Conservation (phyloP, 2,888 invertebrate genomes). For the Hyalella azteca region DNA sequence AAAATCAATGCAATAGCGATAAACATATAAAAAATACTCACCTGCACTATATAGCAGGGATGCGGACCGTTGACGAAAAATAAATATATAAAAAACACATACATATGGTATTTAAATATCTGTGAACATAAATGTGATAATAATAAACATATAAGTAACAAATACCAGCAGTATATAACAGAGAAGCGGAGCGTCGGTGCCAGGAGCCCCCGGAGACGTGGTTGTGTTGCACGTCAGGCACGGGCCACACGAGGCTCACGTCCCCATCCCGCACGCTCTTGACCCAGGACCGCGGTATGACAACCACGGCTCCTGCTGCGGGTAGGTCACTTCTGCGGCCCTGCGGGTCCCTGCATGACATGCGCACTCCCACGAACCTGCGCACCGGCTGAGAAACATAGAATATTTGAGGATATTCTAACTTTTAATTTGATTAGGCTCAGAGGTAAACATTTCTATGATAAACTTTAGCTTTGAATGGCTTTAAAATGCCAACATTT, state of each 20-base stretch:
- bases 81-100: background rate
- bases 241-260: conserved; percentile 2
- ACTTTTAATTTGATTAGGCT: no score
- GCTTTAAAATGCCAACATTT: no score
- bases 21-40: background rate
- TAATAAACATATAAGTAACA: background rate
- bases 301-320: background rate
- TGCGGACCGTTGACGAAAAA: background rate
- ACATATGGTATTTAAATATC: background rate
- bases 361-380: background rate
- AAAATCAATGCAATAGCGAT: background rate
- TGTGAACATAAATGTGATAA: background rate
- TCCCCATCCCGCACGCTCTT: background rate
- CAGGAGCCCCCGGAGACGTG: background rate
- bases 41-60: background rate
- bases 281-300: background rate
- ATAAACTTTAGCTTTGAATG: no score
- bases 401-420: no score
- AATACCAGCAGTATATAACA: background rate
- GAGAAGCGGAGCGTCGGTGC: background rate
- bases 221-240: background rate
- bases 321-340: background rate
- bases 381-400: background rate
- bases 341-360: background rate
- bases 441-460: no score